Evolutionary conservation across 2,888 invertebrate genomes (phyloP).

Genomic region (Linnaemya tessellans): DNA sequence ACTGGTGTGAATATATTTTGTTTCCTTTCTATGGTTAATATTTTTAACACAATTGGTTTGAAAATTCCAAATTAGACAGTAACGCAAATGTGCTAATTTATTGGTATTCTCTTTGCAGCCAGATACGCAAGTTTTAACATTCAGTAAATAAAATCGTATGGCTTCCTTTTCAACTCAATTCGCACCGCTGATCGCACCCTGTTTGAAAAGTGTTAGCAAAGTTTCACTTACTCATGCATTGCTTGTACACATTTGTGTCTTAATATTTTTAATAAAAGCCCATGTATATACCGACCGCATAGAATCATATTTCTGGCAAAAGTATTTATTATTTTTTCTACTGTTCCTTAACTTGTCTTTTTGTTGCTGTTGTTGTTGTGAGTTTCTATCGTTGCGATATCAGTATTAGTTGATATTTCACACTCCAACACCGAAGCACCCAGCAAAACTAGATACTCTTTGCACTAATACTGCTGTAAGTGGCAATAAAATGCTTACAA

Average conservation of each 20-base stretch:
- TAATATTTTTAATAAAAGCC: not conserved
- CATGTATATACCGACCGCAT: constrained; percentile 2
- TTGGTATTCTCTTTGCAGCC: not conserved
- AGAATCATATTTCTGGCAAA: constrained; percentile 35
- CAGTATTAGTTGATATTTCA: constrained; percentile 64
- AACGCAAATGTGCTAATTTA: constrained; percentile 11
- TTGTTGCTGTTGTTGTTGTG: not conserved
- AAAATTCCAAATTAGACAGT: constrained; percentile 1
- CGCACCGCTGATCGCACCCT: not conserved
- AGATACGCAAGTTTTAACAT: not conserved
- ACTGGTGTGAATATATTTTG: constrained; percentile 7
- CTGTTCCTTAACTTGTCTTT: not conserved
- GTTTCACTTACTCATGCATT: not conserved
- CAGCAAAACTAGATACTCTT: constrained; percentile 28
- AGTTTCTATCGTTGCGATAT: constrained; percentile 48
- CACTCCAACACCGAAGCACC: constrained; percentile 62
- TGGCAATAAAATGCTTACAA: constrained; percentile 17
- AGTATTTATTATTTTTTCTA: not conserved
- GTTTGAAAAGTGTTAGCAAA: not conserved
- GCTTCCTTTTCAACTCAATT: not conserved
- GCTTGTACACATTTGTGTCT: not conserved
- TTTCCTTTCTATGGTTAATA: not conserved
- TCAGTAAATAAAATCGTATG: not conserved
- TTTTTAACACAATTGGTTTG: not conserved
- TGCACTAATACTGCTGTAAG: constrained; percentile 10